Evolutionary conservation across 2,888 invertebrate genomes (phyloP).

Genomic region (Sminthurides aquaticus): DNA sequence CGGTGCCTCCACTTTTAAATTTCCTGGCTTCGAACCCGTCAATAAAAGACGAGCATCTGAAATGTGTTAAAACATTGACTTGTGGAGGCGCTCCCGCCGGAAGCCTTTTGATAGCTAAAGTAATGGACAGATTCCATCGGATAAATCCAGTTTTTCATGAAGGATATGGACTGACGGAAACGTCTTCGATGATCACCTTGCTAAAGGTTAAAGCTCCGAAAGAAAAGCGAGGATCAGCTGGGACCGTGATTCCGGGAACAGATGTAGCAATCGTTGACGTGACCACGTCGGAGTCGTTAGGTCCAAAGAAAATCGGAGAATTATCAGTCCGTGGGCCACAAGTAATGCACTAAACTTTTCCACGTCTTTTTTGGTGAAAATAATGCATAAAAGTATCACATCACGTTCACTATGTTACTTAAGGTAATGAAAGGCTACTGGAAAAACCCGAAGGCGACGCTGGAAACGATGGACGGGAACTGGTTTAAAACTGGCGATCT

Average conservation of each 20-base stretch:
- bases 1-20: conserved; percentile 54
- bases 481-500: conserved; percentile 73
- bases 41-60: conserved; percentile 54
- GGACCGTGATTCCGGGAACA: conserved; percentile 54
- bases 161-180: conserved; percentile 60
- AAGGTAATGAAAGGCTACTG: conserved; percentile 65
- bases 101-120: conserved; percentile 52
- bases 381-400: background rate
- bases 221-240: conserved; percentile 48
- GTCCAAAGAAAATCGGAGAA: conserved; percentile 57
- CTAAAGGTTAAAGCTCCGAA: conserved; percentile 40
- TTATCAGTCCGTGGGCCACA: conserved; percentile 68
- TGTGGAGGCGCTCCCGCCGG: conserved; percentile 66
- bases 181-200: conserved; percentile 56
- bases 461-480: conserved; percentile 62
- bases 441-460: conserved; percentile 66
- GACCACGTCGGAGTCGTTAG: conserved; percentile 45
- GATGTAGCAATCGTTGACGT: conserved; percentile 56
- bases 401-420: too few relatives aligned
- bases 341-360: conserved; percentile 49
- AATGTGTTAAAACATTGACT: conserved; percentile 52
- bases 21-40: conserved; percentile 61
- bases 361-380: background rate
- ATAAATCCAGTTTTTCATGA: conserved; percentile 33
- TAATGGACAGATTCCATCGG: conserved; percentile 48